Conservation (phyloP, 2,113 vertebrate species). For the Silurus meridionalis region DNA sequence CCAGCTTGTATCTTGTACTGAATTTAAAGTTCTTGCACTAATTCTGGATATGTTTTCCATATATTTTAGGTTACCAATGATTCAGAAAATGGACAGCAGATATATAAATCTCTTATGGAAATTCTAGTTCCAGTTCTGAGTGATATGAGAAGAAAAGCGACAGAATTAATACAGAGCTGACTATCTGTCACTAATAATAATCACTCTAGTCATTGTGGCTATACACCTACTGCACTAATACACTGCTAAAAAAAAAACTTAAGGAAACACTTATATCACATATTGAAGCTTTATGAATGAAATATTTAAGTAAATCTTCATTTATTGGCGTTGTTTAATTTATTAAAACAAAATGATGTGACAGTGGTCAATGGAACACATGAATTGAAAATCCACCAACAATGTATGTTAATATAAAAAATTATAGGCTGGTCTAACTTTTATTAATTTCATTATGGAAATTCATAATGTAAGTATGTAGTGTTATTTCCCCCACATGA, state of each 20-base stretch:
- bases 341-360: too few relatives aligned
- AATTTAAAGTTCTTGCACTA: background rate
- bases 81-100: conserved; percentile 73
- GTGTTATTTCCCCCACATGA: too few relatives aligned
- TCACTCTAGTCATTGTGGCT: conserved; percentile 34
- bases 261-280: too few relatives aligned
- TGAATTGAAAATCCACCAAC: too few relatives aligned
- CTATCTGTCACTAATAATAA: conserved; percentile 53
- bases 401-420: too few relatives aligned
- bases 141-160: conserved; percentile 74
- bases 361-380: too few relatives aligned
- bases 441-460: too few relatives aligned
- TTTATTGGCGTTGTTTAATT: too few relatives aligned
- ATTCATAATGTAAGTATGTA: too few relatives aligned
- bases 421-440: too few relatives aligned
- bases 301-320: too few relatives aligned
- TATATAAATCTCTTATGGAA: conserved; percentile 79
- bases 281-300: too few relatives aligned
- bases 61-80: conserved; percentile 74
- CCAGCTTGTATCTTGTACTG: background rate
- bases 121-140: conserved; percentile 81
- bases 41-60: conserved; percentile 45
- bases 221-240: background rate
- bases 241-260: background rate
- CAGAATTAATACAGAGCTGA: conserved; percentile 59